phyloP scores from a whole-genome alignment of 2,888 invertebrate species.

The Leucoma salicis region DNA sequence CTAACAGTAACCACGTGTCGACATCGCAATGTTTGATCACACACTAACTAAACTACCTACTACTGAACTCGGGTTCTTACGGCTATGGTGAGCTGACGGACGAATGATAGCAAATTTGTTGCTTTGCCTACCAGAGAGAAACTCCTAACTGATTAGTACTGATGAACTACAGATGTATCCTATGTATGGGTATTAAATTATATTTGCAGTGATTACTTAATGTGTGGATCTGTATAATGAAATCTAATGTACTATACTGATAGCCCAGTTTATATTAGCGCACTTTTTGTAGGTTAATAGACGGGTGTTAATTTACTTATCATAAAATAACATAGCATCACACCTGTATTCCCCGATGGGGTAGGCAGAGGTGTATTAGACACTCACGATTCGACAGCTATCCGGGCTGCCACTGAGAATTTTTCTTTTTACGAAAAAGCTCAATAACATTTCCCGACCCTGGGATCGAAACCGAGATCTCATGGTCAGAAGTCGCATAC shows the following conservation, averaged over 20 bases:
- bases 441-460: no score
- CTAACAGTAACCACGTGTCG: conserved; percentile 56
- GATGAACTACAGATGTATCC: conserved; percentile 29
- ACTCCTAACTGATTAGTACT: conserved; percentile 46
- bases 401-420: no score
- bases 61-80: conserved; percentile 9
- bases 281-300: conserved; percentile 6
- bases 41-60: conserved; percentile 44
- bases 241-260: conserved; percentile 10
- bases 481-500: no score
- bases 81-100: conserved; percentile 45
- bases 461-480: no score
- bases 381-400: no score
- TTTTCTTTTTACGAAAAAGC: no score
- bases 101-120: conserved; percentile 32
- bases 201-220: conserved; percentile 22
- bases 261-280: conserved; percentile 13
- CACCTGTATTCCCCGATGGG: no score
- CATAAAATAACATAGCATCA: no score
- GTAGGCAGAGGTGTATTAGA: no score
- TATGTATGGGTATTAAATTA: conserved; percentile 27
- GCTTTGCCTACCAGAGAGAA: conserved; percentile 10
- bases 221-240: conserved; percentile 9
- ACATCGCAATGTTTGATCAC: conserved; percentile 56
- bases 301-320: conserved; percentile 7